Percentiles rank a stretch among this genome's conserved stretches.
These are phyloP conservation scores for Aulostomus chinensis DNA, from an alignment of 2,797 vertebrate genomes.

Conservation along the genomic window DNA sequence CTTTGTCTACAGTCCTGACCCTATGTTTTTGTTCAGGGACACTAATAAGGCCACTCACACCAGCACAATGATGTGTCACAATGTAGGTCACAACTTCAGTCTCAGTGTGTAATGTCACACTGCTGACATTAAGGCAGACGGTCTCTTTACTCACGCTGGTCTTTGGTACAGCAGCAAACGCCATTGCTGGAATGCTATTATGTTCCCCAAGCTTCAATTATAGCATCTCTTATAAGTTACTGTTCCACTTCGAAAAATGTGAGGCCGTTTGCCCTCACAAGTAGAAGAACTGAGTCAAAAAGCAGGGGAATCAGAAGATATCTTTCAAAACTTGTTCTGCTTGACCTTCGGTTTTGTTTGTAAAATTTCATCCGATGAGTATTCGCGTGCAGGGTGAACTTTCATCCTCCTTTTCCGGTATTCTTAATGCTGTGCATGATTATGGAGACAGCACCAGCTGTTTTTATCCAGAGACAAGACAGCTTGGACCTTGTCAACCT, in stretches of 20 bases:
- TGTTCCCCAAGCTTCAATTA: constrained; percentile 63
- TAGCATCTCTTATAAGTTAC: constrained; percentile 54
- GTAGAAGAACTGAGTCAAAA: constrained; percentile 29
- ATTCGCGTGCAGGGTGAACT: constrained; percentile 71
- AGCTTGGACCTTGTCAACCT: constrained; percentile 41
- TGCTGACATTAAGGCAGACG: constrained; percentile 59
- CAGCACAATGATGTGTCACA: constrained; percentile 53
- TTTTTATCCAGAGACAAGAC: constrained; percentile 55
- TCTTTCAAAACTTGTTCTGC: constrained; percentile 32
- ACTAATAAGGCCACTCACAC: constrained; percentile 67
- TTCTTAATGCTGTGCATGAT: constrained; percentile 53
- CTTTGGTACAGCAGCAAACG: constrained; percentile 32
- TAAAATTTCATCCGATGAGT: constrained; percentile 65
- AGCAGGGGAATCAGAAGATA: constrained; percentile 24
- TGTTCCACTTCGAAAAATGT: constrained; percentile 59
- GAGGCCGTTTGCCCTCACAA: constrained; percentile 47
- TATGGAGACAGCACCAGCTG: constrained; percentile 61
- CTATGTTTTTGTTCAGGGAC: constrained; percentile 38
- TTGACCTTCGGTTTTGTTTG: constrained; percentile 17
- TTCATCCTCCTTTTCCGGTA: constrained; percentile 23
- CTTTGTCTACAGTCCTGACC: too few species aligned
- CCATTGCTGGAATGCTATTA: constrained; percentile 34
- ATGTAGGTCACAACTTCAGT: constrained; percentile 68
- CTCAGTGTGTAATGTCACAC: constrained; percentile 57
- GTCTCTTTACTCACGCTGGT: constrained; percentile 49